Evolutionary conservation across 92 coral and sea anemone genomes (phyloP), one percentile per base, ranked within the genome.

Genomic region (Muricea muricata): DNA sequence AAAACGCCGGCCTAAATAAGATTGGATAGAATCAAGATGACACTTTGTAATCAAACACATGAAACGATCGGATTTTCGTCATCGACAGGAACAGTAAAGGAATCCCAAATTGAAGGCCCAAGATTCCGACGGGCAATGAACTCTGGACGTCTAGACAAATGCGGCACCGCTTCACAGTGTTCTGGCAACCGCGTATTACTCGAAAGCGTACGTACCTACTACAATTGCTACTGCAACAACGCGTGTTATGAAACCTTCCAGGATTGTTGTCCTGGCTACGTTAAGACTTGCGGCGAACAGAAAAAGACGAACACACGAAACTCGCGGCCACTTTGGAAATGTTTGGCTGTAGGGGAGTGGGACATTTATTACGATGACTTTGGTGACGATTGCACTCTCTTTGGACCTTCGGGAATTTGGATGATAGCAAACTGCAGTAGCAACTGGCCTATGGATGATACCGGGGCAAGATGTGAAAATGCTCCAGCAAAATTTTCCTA

Each of bases 211-310:
- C 32, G 75, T 14, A 6, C 0, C 17, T 15, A 68, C 23, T 75
- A 46, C 25, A 46, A 28, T 12, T 76, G 81, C 47, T 17, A 20
- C 20, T 76, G 37, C n/a, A 68, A 76, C 67, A 52, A 48, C 23
- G 81, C 81, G 7, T 76, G 81, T 29, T 76, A 25, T 31, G 67
- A 76, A 23, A 76, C 29, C 0, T 76, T 76, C 20, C 39, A 28
- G 15, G 81, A 76, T 28, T 76, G 81, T 52, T 76, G 81, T 31
- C 28, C 68, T 2, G 81, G 55, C n/a, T 76, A 24, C 67, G 81
- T 46, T 12, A 4, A 14, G 11, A 10, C 10, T 13, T 76, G 81
- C 47, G 81, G 81, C 7, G 33, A 7, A 76, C 81, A 76, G 68
- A 24, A 26, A 12, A 32, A 9, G 67, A 3, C 6, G 11, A 24